Percentiles rank a stretch among this genome's conserved stretches.
phyloP scores from a whole-genome alignment of 2,888 invertebrate species.

The Hartigia nigra region DNA sequence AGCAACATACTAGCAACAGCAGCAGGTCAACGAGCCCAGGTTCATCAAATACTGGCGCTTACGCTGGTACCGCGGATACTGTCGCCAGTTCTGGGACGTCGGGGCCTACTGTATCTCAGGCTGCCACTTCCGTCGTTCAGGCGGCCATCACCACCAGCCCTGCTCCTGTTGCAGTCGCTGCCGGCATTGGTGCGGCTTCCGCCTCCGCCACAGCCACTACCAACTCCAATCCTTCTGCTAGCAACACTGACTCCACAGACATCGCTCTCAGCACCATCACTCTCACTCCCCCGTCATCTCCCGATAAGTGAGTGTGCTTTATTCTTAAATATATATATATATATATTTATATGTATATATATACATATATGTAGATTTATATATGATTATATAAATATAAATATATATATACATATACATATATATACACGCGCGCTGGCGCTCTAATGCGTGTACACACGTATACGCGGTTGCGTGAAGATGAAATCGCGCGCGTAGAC shows the following conservation, averaged over 20 bases:
- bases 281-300: constrained; percentile 73
- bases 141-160: constrained; percentile 30
- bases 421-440: constrained; percentile 1
- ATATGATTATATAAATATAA: constrained; percentile 10
- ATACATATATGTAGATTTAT: constrained; percentile 8
- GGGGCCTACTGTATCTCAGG: constrained; percentile 19
- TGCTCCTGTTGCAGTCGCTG: constrained; percentile 21
- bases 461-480: neutral
- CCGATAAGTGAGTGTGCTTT: constrained; percentile 70
- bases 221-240: constrained; percentile 42
- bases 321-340: constrained; percentile 29
- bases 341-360: constrained; percentile 26
- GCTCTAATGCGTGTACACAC: constrained; percentile 2
- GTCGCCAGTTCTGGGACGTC: constrained; percentile 24
- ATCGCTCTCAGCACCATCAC: constrained; percentile 64
- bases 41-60: constrained; percentile 29
- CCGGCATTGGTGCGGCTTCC: constrained; percentile 27
- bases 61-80: constrained; percentile 27
- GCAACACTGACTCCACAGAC: constrained; percentile 58
- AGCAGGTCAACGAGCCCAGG: constrained; percentile 61
- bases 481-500: neutral
- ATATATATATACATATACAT: constrained; percentile 20
- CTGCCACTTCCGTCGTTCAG: constrained; percentile 24
- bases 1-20: constrained; percentile 45
- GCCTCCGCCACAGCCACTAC: constrained; percentile 39